Evolutionary conservation across 2,888 invertebrate species (phyloP).

Genomic region (Cephalotes varians): DNA sequence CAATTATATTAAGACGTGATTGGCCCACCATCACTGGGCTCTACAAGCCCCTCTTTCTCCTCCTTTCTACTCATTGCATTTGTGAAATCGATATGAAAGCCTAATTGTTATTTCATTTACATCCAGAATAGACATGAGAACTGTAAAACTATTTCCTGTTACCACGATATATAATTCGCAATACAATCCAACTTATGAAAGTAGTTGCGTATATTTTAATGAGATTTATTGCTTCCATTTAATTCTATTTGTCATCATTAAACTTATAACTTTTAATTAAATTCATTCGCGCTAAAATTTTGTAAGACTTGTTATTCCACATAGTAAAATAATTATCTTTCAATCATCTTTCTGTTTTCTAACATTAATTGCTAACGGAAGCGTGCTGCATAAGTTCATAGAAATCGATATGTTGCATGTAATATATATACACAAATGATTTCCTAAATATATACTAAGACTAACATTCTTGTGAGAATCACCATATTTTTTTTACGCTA

Average conservation of each 20-base stretch:
- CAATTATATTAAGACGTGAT: constrained; percentile 75
- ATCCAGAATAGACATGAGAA: constrained; percentile 18
- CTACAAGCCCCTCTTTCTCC: constrained; percentile 66
- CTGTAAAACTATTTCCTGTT: constrained; percentile 25
- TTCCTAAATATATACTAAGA: neutral
- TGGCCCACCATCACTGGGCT: constrained; percentile 65
- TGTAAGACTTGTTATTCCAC: neutral
- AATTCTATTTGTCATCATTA: neutral
- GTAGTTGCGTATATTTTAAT: neutral
- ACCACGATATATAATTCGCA: constrained; percentile 1
- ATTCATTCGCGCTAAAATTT: neutral
- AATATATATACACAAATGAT: neutral
- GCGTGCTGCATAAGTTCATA: neutral
- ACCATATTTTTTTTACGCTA: neutral
- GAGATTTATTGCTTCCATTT: neutral
- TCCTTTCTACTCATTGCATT: constrained; percentile 64
- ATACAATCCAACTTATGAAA: neutral
- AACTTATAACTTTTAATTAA: neutral
- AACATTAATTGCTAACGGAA: neutral
- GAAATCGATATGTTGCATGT: neutral
- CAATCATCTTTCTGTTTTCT: neutral
- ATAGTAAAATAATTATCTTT: neutral
- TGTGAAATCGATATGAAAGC: constrained; percentile 56
- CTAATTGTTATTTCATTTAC: constrained; percentile 27
- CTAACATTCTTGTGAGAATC: neutral